Base-by-base conservation (phyloP, 2,113 vertebrate species). In the Pachyramphus minor region DNA sequence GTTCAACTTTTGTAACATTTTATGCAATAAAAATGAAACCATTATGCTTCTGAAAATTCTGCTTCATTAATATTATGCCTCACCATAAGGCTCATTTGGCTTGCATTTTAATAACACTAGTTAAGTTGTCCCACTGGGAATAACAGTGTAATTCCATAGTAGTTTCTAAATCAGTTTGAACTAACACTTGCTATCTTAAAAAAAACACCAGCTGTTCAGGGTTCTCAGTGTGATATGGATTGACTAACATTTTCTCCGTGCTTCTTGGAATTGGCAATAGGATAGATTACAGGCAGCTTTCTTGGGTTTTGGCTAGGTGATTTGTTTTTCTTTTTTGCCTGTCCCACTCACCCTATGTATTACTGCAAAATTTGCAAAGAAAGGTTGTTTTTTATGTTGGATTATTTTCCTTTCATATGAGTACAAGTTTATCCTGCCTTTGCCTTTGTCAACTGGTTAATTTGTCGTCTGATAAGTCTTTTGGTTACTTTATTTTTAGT, bases 51-150 rank as follows among this genome's bases (percentile, higher is more conserved):
- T 68, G 67, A 87, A 87, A 75, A 49, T 78, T 91, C 25, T 75
- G 3, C 31, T 74, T 91, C 31, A 25, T 78, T 77, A 78, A 49
- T 87, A 75, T 58, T 53, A 75, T 53, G n/a, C 62, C 68, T 75
- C 71, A 59, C 33, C 30, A 28, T 84, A 59, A 63, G 39, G 37
- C 28, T 94, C 13, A 45, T 67, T 89, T 78, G 50, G 45, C 64
- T 94, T 89, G 45, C 42, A 63, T 87, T 89, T 91, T 81, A 81
- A 53, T 87, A 63, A 44, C 28, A 55, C 71, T 69, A 84, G 71
- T 87, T 93, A 76, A 28, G 25, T 44, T 76, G 14, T 68, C 63
- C 62, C 18, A 66, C 17, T 81, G 64, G 41, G 33, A 81, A 74
- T 67, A 91, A 67, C 28, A 62, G 2, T 77, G 20, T 56, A 49